These are phyloP conservation scores for Dexiosoma caninum DNA, from an alignment of 2,888 invertebrate genomes.

Conservation along the genomic window DNA sequence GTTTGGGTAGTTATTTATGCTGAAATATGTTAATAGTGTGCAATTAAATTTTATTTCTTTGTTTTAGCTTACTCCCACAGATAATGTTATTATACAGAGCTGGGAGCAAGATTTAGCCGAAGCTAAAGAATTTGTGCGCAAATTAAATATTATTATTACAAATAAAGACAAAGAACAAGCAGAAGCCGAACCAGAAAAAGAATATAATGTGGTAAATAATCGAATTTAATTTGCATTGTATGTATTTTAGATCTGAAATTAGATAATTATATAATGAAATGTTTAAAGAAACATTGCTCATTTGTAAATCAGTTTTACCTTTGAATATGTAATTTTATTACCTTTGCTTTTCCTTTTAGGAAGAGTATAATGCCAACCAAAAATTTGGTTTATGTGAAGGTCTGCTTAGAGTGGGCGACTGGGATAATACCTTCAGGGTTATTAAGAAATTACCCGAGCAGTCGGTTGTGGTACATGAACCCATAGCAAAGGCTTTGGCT, in stretches of 20 bases:
- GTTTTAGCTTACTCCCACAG: conserved; percentile 88
- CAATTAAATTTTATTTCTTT: conserved; percentile 4
- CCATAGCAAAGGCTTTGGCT: conserved; percentile 88
- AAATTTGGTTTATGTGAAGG: conserved; percentile 96
- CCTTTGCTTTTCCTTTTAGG: conserved; percentile 62
- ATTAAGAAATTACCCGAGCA: conserved; percentile 90
- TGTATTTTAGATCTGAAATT: too few relatives aligned
- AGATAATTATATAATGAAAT: too few relatives aligned
- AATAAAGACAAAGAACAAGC: conserved; percentile 88
- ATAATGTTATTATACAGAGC: conserved; percentile 87
- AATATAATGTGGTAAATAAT: conserved; percentile 81
- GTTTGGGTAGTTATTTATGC: too few relatives aligned
- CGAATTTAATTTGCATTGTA: background rate
- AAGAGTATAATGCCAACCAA: conserved; percentile 84
- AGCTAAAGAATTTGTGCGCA: conserved; percentile 92
- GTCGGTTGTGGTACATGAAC: conserved; percentile 86
- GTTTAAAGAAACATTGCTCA: too few relatives aligned
- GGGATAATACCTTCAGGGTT: conserved; percentile 90
- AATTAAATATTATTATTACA: conserved; percentile 89
- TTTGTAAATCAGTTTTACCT: too few relatives aligned
- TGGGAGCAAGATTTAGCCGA: conserved; percentile 89
- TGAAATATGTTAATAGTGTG: background rate
- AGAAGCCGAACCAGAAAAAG: conserved; percentile 84
- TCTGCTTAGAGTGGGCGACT: conserved; percentile 91
- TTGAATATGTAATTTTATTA: background rate